These are phyloP conservation scores for Phoenicopterus ruber DNA, from an alignment of 2,113 vertebrate species.

Conservation along the genomic window DNA sequence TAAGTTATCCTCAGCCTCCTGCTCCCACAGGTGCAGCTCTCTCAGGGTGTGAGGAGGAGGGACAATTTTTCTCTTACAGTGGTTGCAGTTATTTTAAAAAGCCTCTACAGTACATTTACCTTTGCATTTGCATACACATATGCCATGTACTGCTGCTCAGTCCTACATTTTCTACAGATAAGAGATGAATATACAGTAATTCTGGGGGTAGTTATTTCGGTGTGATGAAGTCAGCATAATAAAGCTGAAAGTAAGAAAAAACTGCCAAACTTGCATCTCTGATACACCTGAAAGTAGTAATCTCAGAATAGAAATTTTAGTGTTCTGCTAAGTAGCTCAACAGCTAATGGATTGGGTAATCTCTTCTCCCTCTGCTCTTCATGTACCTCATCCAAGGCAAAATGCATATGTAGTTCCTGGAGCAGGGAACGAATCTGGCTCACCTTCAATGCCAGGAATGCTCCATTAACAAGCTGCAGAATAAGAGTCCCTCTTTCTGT, in stretches of 20 bases:
- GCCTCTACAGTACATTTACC: not conserved
- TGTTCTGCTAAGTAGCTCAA: not conserved
- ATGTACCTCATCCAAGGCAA: not conserved
- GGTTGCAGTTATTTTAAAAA: not conserved
- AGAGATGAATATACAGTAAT: not conserved
- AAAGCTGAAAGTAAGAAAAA: not conserved
- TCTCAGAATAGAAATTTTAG: constrained; percentile 3
- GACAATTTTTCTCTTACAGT: not conserved
- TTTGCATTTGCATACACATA: not conserved
- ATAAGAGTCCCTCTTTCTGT: not conserved
- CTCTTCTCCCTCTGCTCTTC: not conserved
- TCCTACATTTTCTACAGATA: not conserved
- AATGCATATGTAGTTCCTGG: not conserved
- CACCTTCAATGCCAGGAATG: not conserved
- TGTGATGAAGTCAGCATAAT: not conserved
- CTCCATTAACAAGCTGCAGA: not conserved
- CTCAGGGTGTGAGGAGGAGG: not conserved
- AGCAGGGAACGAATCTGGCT: not conserved
- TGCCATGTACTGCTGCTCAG: not conserved
- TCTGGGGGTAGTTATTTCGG: not conserved
- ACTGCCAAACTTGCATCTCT: not conserved
- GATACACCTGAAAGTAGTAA: not conserved
- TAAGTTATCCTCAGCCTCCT: not conserved
- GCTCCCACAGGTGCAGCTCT: not conserved
- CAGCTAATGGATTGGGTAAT: not conserved